Percentiles rank a stretch among this genome's conserved stretches.
Evolutionary conservation across 2,888 invertebrate genomes (phyloP).

Genomic region (Xanthia togata): DNA sequence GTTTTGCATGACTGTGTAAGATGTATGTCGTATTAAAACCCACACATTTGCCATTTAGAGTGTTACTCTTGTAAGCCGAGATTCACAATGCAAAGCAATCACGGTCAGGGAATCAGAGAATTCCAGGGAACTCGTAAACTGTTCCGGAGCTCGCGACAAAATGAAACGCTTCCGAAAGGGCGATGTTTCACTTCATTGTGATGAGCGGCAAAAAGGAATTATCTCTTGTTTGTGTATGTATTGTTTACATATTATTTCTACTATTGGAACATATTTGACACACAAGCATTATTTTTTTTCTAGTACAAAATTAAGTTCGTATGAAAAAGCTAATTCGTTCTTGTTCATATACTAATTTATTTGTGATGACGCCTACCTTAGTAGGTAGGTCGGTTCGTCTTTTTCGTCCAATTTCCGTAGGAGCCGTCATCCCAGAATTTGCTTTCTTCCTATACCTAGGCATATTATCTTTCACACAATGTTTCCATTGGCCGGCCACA

Average conservation of each 20-base stretch:
- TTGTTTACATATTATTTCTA: neutral
- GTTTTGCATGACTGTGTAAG: constrained; percentile 8
- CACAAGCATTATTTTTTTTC: neutral
- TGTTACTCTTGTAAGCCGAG: constrained; percentile 7
- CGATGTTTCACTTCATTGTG: neutral
- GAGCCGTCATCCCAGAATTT: neutral
- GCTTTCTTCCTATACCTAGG: neutral
- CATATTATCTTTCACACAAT: neutral
- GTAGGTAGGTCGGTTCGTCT: too few relatives aligned
- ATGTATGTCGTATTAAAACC: constrained; percentile 3
- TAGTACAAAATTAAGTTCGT: neutral
- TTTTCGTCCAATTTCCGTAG: neutral
- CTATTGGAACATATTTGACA: neutral
- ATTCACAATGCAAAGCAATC: constrained; percentile 13
- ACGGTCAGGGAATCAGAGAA: neutral
- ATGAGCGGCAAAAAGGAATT: neutral
- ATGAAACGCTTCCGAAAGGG: neutral
- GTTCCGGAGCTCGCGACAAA: neutral
- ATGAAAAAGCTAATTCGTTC: neutral
- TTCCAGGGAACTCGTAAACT: neutral
- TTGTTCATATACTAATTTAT: neutral
- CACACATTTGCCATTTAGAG: neutral
- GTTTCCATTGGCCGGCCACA: neutral
- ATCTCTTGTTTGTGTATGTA: neutral
- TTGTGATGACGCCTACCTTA: neutral